phyloP scores from a whole-genome alignment of 2,113 vertebrate species.

The Leucosticte australis region DNA sequence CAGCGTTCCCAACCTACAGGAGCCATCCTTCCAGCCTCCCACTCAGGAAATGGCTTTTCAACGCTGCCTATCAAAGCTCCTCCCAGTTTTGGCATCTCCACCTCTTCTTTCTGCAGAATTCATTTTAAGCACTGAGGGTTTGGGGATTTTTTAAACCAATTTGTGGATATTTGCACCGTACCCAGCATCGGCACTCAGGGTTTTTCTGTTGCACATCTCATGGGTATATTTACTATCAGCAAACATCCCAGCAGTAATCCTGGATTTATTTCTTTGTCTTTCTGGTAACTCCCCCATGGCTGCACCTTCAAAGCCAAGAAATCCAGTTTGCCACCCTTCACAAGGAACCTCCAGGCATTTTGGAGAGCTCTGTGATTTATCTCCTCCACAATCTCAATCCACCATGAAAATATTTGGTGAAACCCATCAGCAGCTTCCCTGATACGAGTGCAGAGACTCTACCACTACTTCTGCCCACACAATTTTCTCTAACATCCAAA shows the following conservation, averaged over 20 bases:
- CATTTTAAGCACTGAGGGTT: background rate
- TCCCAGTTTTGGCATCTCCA: constrained; percentile 11
- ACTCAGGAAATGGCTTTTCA: constrained; percentile 10
- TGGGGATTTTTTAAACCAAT: background rate
- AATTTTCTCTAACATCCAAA: background rate
- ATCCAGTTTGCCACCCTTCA: background rate
- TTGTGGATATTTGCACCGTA: accelerated
- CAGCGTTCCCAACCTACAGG: background rate
- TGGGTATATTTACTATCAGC: background rate
- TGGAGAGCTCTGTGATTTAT: background rate
- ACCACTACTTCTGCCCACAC: background rate
- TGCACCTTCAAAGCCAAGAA: background rate
- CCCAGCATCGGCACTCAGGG: accelerated
- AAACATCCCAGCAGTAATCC: background rate
- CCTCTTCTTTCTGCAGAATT: background rate
- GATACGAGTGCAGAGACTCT: background rate
- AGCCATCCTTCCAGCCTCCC: background rate
- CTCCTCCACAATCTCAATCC: background rate
- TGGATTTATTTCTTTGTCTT: background rate
- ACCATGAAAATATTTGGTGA: background rate
- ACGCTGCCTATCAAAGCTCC: background rate
- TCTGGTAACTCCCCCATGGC: background rate
- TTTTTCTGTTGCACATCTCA: background rate
- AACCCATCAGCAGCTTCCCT: background rate
- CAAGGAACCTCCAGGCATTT: background rate